Conservation (phyloP, 2,113 vertebrate genomes). For the Dasyornis broadbenti region DNA sequence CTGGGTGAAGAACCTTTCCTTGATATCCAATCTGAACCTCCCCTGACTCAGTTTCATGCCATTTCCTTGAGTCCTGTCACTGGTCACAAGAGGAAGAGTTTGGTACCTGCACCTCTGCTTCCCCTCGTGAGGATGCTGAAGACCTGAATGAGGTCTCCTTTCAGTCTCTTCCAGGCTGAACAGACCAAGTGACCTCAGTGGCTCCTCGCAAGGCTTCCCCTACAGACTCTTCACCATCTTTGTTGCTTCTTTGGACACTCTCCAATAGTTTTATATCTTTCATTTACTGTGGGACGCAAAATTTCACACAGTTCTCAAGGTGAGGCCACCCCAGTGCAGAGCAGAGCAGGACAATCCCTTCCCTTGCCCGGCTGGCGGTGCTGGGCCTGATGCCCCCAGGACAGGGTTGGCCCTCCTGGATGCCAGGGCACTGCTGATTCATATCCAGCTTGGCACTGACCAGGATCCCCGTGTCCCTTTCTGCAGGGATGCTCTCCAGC, state of each 20-base stretch:
- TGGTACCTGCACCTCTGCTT: background rate
- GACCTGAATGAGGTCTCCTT: background rate
- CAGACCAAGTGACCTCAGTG: background rate
- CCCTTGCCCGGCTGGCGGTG: fast-evolving
- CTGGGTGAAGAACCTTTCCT: background rate
- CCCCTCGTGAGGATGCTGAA: background rate
- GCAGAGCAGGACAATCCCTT: background rate
- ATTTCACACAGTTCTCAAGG: fast-evolving
- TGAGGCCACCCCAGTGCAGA: background rate
- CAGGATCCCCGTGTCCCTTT: background rate
- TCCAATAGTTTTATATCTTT: background rate
- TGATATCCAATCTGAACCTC: background rate
- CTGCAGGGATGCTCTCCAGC: fast-evolving
- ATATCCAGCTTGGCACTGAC: fast-evolving
- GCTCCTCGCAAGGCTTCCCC: fast-evolving
- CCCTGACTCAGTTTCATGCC: background rate
- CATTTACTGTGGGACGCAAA: background rate
- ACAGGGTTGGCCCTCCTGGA: background rate
- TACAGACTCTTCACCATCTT: background rate
- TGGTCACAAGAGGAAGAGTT: background rate
- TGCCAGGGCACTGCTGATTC: background rate
- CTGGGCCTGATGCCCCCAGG: background rate
- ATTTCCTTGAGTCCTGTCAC: background rate
- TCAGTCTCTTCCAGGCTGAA: background rate
- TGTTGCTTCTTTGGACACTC: background rate